Conservation (phyloP, 2,113 vertebrate species). For the Trachemys scripta region DNA sequence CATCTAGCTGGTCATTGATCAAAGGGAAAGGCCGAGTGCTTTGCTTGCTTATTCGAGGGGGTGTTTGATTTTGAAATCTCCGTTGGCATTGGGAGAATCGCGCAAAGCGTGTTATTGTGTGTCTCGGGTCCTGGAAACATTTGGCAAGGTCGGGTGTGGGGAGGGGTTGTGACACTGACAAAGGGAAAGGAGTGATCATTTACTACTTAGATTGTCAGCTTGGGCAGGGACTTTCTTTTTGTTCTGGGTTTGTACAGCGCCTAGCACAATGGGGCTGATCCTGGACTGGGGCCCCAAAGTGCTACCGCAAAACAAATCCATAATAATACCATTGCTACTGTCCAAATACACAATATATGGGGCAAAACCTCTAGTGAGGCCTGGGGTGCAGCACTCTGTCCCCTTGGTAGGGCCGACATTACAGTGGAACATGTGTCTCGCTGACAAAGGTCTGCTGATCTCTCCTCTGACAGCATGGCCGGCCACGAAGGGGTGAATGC, state of each 20-base stretch:
- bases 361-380: not conserved
- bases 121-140: not conserved
- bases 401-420: no score
- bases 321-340: not conserved
- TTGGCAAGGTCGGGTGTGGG: not conserved
- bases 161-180: not conserved
- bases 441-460: not conserved
- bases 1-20: constrained; percentile 40
- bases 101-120: not conserved
- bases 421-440: no score
- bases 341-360: not conserved
- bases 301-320: not conserved
- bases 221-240: not conserved
- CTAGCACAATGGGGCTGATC: not conserved
- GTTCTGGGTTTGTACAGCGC: not conserved
- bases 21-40: not conserved
- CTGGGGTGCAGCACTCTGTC: no score
- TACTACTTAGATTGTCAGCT: not conserved
- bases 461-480: not conserved
- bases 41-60: not conserved
- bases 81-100: not conserved
- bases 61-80: not conserved
- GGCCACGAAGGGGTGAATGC: not conserved
- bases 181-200: not conserved
- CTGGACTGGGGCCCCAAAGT: no score